Evolutionary conservation across 2,797 vertebrate species (phyloP), one percentile per base, ranked within the genome.

Genomic region (Australoheros facetus): DNA sequence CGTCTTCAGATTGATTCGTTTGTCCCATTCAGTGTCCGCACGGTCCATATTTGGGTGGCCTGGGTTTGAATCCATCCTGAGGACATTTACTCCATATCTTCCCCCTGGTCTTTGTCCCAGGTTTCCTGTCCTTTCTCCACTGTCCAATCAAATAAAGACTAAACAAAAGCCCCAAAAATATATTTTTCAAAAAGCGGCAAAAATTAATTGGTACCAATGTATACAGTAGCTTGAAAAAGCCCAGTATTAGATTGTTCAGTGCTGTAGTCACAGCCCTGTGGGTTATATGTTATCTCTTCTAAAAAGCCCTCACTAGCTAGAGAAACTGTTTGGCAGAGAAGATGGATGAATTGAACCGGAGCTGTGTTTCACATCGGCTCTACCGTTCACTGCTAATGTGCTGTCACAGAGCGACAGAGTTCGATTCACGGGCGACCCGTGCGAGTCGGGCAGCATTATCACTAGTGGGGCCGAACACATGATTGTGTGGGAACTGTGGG

Each of bases 401-500:
- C 87, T 83, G 82, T 90, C 90, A 90, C 76, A 79, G 62, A 87
- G 84, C 62, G 30, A 54, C 83, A 85, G 57, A 74, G 59, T 78
- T 86, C 1, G n/a, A 75, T 78, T 82, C 83, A n/a, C 21, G 5
- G 84, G 74, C 51, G 37, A 66, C 64, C 58, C 79, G 1, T 82
- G 77, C 34, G 70, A 85, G 79, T 78, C 21, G 23, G 60, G 89
- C 30, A 21, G 70, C 42, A 45, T 91, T 87, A 79, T 84, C 81
- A 72, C 74, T 73, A 71, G 54, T 26, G 81, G 78, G 75, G 62
- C 78, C 5, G n/a, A 84, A 60, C 75, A 72, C 79, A 71, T 77
- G 77, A 90, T 78, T 87, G 88, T 60, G 84, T 82, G 85, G 81
- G n/a, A 62, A 12, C 88, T 89, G 71, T 62, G 58, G 90, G 88